Evolutionary conservation across 2,888 invertebrate genomes (phyloP), one percentile per base, ranked within the genome.

Genomic region (Brachypalpus laphriformis): DNA sequence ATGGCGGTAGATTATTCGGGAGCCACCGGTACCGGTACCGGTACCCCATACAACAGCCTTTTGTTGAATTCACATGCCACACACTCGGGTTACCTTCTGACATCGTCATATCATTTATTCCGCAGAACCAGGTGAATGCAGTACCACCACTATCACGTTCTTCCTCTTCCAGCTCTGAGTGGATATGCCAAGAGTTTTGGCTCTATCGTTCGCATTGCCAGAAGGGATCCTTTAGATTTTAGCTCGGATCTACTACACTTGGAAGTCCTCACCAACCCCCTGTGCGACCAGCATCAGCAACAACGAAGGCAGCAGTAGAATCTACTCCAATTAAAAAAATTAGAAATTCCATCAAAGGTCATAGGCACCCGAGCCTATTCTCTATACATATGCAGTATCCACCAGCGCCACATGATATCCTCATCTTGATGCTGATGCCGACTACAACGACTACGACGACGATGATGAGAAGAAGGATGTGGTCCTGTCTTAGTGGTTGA

Each of bases 281-380:
- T 18, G 31, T 18, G 9, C 54, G 5, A n/a, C 71, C 22, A 14
- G 11, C 45, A 25, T 1, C 20, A 9, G 51, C 51, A 16, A 37
- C 45, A 20, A 31, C 25, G 16, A 56, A 54, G 42, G 47, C 45
- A 78, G 42, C 56, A 45, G 75, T 61, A 71, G 68, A 85, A 71
- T 76, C 65, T 76, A 66, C 70, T 71, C 85, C 85, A 85, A 85
- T 85, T 85, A 85, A 85, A 85, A 85, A 85, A 81, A 75, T 81
- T 81, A 81, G 75, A 85, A 81, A 85, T 85, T 85, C 85, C 75
- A 85, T 85, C 85, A 85, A 85, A 85, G 85, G 85, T 85, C 85
- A 85, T 85, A 85, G 81, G 81, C 85, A 85, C 76, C 80, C 70
- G 81, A 18, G 75, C 81, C 85, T 85, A 81, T 81, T 75, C 54